phyloP scores from a whole-genome alignment of 1,140 invertebrate species.

The Brachionus plicatilis region DNA sequence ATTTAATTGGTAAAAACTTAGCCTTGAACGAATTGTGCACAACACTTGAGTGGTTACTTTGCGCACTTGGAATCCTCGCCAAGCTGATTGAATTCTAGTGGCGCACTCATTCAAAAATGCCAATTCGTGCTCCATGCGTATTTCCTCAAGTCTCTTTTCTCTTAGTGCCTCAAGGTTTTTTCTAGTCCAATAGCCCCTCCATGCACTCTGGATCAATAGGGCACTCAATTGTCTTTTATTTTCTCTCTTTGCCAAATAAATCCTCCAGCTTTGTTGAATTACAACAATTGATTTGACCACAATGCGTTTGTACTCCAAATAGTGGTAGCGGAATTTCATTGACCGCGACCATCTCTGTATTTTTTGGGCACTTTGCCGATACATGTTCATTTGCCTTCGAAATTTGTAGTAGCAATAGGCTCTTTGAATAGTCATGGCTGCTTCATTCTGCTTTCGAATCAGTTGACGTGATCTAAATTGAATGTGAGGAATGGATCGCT shows the following conservation, averaged over 20 bases:
- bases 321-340: constrained; percentile 19
- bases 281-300: neutral
- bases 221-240: neutral
- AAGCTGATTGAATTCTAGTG: neutral
- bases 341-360: constrained; percentile 15
- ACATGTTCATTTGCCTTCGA: neutral
- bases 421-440: neutral
- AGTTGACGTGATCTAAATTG: neutral
- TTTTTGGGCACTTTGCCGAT: neutral
- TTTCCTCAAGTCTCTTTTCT: neutral
- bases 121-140: neutral
- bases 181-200: neutral
- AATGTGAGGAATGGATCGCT: neutral
- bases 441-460: neutral
- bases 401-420: neutral
- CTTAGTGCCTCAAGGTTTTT: neutral
- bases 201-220: neutral
- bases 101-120: neutral
- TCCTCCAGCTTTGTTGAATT: neutral
- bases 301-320: neutral
- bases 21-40: neutral
- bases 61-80: constrained; percentile 14
- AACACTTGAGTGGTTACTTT: neutral
- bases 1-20: constrained; percentile 20
- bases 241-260: neutral